Evolutionary conservation across 2,888 invertebrate genomes (phyloP).

Genomic region (Sarcophaga caerulescens): DNA sequence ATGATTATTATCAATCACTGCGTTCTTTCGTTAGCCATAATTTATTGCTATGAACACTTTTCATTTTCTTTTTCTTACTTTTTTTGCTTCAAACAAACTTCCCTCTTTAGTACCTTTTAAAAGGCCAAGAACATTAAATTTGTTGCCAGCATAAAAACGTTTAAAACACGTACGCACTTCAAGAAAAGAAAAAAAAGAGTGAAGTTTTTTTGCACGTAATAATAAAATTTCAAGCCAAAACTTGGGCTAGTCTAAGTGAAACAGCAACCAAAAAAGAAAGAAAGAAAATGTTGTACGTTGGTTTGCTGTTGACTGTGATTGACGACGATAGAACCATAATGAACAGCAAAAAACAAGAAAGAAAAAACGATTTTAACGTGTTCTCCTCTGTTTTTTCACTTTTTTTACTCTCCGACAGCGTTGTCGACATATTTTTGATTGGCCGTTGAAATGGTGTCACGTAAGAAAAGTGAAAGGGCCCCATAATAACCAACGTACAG

Average conservation of each 20-base stretch:
- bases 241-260: background rate
- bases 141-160: conserved; percentile 35
- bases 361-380: conserved; percentile 21
- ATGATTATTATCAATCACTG: conserved; percentile 59
- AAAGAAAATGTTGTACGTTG: background rate
- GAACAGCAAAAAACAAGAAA: conserved; percentile 3
- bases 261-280: background rate
- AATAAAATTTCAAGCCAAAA: background rate
- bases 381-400: background rate
- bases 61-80: background rate
- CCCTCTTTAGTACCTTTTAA: conserved; percentile 6
- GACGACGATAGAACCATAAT: conserved; percentile 45
- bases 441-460: conserved; percentile 56
- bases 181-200: conserved; percentile 29
- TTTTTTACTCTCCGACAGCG: background rate
- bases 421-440: background rate
- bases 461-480: conserved; percentile 64
- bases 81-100: background rate
- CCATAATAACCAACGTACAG: conserved; percentile 4
- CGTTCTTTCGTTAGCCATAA: conserved; percentile 2
- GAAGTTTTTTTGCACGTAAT: conserved; percentile 4
- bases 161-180: conserved; percentile 52
- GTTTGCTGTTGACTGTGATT: conserved; percentile 48
- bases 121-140: conserved; percentile 55
- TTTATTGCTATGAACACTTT: background rate